These are phyloP conservation scores for Opisthograptis luteolata DNA, from an alignment of 2,888 invertebrate genomes.

Conservation along the genomic window DNA sequence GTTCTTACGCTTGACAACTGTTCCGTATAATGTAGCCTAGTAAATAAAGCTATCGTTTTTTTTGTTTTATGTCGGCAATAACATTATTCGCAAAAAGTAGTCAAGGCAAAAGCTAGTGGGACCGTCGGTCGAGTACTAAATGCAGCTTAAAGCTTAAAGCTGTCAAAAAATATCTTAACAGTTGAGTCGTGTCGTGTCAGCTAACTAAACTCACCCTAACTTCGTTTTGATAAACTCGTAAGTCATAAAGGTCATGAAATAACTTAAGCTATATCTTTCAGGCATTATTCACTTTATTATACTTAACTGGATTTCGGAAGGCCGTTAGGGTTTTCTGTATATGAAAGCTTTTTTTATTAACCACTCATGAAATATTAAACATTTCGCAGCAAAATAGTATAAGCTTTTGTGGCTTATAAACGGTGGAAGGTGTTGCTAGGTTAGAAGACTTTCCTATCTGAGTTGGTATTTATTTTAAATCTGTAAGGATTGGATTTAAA, in stretches of 20 bases:
- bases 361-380: slow-evolving; percentile 32
- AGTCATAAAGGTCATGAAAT: slow-evolving; percentile 18
- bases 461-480: too few species aligned
- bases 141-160: too few species aligned
- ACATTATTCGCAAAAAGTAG: too few species aligned
- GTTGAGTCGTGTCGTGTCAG: too few species aligned
- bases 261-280: slow-evolving; percentile 13
- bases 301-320: slow-evolving; percentile 20
- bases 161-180: neutral
- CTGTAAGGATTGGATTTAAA: too few species aligned
- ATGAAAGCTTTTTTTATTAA: slow-evolving; percentile 24
- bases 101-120: too few species aligned
- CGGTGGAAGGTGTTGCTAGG: slow-evolving; percentile 10
- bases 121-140: too few species aligned
- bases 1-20: neutral
- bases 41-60: too few species aligned
- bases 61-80: too few species aligned
- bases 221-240: slow-evolving; percentile 23
- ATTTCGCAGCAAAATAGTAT: slow-evolving; percentile 18
- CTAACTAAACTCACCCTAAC: neutral
- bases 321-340: slow-evolving; percentile 30
- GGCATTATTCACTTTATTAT: slow-evolving; percentile 18
- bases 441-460: neutral
- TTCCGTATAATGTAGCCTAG: too few species aligned
- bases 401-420: slow-evolving; percentile 23